Conservation (phyloP, 1,140 invertebrate species). For the Pararge aegeria region DNA sequence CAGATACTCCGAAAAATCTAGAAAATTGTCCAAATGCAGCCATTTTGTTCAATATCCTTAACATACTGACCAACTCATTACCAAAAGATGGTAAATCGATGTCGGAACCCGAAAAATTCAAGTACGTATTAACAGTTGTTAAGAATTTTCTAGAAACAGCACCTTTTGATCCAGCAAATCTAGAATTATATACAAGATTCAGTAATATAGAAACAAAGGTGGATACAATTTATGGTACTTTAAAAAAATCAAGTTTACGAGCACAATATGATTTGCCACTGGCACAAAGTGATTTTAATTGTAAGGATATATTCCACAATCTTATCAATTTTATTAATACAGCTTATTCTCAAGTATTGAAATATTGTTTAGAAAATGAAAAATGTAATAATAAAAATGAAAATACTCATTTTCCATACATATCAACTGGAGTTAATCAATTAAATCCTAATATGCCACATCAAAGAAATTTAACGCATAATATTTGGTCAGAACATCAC, state of each 20-base stretch:
- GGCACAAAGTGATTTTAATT: conserved; percentile 3
- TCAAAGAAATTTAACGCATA: not conserved
- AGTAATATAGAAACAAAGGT: conserved; percentile 6
- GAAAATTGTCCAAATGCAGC: conserved; percentile 9
- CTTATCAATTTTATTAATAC: conserved; percentile 22
- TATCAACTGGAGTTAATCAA: not conserved
- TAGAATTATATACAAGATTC: not conserved
- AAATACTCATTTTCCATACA: not conserved
- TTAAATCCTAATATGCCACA: not conserved
- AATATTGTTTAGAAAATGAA: conserved; percentile 16
- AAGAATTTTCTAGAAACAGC: conserved; percentile 12
- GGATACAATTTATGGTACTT: not conserved
- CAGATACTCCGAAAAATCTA: not conserved
- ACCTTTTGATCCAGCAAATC: not conserved
- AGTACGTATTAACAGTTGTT: conserved; percentile 12
- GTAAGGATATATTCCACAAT: conserved; percentile 17
- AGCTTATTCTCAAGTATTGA: conserved; percentile 14
- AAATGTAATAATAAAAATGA: conserved; percentile 8
- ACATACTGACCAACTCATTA: conserved; percentile 7
- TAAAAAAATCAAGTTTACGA: not conserved
- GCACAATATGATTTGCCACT: conserved; percentile 25
- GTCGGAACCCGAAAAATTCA: conserved; percentile 18
- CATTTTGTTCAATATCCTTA: conserved; percentile 11
- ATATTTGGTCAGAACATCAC: not conserved
- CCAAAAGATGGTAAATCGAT: not conserved